Percentiles rank a stretch among this genome's conserved stretches.
phyloP scores from a whole-genome alignment of 2,797 vertebrate genomes.

The Labroides dimidiatus region DNA sequence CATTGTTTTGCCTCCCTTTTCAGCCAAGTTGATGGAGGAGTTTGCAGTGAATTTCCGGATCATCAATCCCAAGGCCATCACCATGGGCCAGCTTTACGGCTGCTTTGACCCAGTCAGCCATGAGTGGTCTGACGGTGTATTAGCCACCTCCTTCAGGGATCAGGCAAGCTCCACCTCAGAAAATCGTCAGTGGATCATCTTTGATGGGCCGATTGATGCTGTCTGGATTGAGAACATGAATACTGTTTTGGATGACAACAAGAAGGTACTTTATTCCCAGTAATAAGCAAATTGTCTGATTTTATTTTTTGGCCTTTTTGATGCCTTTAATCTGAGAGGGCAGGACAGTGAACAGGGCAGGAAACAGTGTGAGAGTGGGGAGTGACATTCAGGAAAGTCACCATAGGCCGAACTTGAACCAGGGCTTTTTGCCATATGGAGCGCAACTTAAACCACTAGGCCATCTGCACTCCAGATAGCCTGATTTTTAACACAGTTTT shows the following conservation, averaged over 20 bases:
- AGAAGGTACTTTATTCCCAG: slow-evolving; percentile 85
- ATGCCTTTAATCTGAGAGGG: no score
- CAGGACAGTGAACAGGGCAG: no score
- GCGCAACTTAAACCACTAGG: no score
- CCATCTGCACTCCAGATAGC: no score
- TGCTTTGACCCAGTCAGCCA: slow-evolving; percentile 93
- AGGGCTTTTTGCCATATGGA: no score
- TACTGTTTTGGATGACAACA: slow-evolving; percentile 96
- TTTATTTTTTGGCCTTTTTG: no score
- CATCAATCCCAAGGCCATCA: slow-evolving; percentile 95
- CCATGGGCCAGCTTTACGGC: slow-evolving; percentile 95
- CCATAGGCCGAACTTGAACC: no score
- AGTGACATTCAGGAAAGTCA: no score
- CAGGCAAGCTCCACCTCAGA: slow-evolving; percentile 88
- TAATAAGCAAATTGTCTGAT: no score
- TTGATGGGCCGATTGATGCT: slow-evolving; percentile 95
- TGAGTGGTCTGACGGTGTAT: slow-evolving; percentile 93
- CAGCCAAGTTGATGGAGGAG: slow-evolving; percentile 88
- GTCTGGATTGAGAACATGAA: slow-evolving; percentile 99
- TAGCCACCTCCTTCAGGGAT: slow-evolving; percentile 90
- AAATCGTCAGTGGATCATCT: slow-evolving; percentile 93
- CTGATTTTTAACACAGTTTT: no score
- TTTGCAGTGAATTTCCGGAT: slow-evolving; percentile 89
- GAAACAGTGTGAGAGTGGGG: no score
- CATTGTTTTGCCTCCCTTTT: not conserved